Percentiles rank a stretch among this genome's conserved stretches.
Conservation (phyloP, 1,140 invertebrate species). For the Palaemon carinicauda region DNA sequence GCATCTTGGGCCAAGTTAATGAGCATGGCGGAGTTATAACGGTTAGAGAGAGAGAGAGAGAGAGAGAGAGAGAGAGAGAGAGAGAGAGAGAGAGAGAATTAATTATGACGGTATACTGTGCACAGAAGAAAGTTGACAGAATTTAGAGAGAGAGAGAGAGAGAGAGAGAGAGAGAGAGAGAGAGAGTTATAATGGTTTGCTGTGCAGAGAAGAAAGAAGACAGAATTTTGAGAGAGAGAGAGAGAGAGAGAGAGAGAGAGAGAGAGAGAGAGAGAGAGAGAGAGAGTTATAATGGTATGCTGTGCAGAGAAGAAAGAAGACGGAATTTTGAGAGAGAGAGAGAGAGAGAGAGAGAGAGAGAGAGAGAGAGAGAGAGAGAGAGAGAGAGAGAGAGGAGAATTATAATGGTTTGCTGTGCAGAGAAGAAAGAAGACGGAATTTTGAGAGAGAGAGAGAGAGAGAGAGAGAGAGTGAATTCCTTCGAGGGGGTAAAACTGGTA, state of each 20-base stretch:
- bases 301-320: neutral
- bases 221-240: neutral
- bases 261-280: neutral
- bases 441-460: neutral
- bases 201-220: too few relatives aligned
- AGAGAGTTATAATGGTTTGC: neutral
- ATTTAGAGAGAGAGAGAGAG: neutral
- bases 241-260: neutral
- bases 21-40: too few relatives aligned
- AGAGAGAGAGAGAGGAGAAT: neutral
- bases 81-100: too few relatives aligned
- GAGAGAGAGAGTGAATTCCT: neutral
- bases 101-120: neutral
- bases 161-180: neutral
- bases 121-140: neutral
- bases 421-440: neutral
- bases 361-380: constrained; percentile 7
- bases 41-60: too few relatives aligned
- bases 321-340: neutral
- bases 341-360: constrained; percentile 4
- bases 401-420: neutral
- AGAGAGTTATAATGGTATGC: neutral
- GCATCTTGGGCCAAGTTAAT: too few relatives aligned
- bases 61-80: too few relatives aligned
- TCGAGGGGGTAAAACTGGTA: too few relatives aligned